Evolutionary conservation across 2,797 vertebrate genomes (phyloP), one percentile per base, ranked within the genome.

Genomic region (Masticophis lateralis): DNA sequence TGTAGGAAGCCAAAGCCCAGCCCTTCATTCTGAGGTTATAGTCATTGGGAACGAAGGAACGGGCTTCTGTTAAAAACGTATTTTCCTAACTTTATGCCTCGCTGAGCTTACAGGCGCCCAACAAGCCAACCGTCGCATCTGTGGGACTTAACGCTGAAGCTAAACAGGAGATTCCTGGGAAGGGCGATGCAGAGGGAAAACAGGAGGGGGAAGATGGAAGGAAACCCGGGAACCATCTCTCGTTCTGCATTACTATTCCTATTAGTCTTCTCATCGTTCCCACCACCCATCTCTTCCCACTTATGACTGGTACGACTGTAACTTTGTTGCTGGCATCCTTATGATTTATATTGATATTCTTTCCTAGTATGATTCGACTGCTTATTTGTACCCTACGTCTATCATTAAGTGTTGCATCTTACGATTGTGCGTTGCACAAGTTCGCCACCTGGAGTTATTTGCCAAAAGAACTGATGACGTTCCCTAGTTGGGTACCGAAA

Each of bases 121-220:
- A 53, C 27, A 95, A 88, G 20, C 53, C 53, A 90, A 83, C 25
- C 90, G n/a, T 27, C 55, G 18, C 0, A 25, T 1, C 57, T 87
- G 10, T 32, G 92, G 79, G 89, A 9, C 0, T 43, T 8, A 28
- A 86, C 3, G 28, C 14, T 2, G 56, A 86, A 27, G 2, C 56
- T 51, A 28, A 92, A 22, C 56, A 6, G 63, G 27, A 9, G 92
- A 22, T 27, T 2, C 25, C 61, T 88, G 25, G 51, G 51, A 59
- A 93, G 55, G 43, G 90, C 92, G 74, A 91, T 10, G 91, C 43
- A 2, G 89, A 93, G 16, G 27, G 11, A 56, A 93, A 16, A 79
- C 25, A 32, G 18, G 27, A 37, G 25, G 12, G 16, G 0, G 8
- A 0, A 4, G 56, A 2, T 6, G 18, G 16, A 20, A 20, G 74